A percentile compares a stretch with the other conserved stretches of the same genome.
Evolutionary conservation across 2,113 vertebrate genomes (phyloP).

Genomic region (Saguinus imperator): DNA sequence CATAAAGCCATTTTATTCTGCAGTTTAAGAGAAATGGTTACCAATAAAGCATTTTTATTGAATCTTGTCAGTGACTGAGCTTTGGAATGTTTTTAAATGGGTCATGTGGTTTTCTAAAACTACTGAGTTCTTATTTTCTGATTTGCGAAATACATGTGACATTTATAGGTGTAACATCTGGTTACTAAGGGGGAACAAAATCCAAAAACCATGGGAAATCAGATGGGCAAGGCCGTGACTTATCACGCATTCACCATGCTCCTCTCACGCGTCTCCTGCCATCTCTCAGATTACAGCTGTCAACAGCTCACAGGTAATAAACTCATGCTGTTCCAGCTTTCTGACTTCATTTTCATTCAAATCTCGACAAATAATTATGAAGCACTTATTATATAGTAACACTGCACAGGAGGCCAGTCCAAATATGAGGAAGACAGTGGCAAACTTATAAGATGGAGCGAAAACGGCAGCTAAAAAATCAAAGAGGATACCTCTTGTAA

Average conservation of each 20-base stretch:
- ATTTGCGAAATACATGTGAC: not conserved
- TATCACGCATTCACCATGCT: not conserved
- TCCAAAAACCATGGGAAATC: not conserved
- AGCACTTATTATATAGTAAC: not conserved
- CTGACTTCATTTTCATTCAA: not conserved
- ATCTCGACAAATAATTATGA: not conserved
- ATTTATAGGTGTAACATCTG: not conserved
- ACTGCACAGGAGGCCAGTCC: not conserved
- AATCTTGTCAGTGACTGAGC: not conserved
- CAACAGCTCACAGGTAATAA: not conserved
- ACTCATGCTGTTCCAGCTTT: not conserved
- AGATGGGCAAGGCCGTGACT: not conserved
- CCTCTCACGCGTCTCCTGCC: not conserved
- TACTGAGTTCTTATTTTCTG: not conserved
- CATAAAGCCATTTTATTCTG: not conserved
- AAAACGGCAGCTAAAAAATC: not conserved
- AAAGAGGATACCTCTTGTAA: not conserved
- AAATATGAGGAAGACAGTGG: not conserved
- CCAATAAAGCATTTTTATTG: not conserved
- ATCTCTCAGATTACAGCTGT: not conserved
- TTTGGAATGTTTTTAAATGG: not conserved
- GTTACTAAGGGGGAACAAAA: not conserved
- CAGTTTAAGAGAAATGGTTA: not conserved
- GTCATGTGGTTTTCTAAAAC: not conserved
- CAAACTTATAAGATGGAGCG: not conserved